Percentiles rank a stretch among this genome's conserved stretches.
phyloP scores from a whole-genome alignment of 2,113 vertebrate species.

The Melanocharis versteri region DNA sequence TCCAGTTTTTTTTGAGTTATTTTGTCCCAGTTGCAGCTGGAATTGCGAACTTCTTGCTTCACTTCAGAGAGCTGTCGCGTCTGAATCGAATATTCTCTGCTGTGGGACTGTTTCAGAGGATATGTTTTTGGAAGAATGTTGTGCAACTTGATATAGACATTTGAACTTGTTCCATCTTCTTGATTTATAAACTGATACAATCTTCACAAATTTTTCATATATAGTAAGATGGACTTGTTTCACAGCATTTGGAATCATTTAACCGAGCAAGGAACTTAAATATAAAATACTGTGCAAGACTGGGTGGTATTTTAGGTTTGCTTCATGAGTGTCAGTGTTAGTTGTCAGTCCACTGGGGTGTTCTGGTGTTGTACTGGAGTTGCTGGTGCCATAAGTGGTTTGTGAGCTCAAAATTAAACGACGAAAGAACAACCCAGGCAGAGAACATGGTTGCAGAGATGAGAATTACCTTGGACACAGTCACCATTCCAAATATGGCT shows the following conservation, averaged over 20 bases:
- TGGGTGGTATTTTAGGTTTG: neutral
- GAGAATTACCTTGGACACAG: neutral
- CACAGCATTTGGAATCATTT: slow-evolving; percentile 35
- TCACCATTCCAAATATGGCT: neutral
- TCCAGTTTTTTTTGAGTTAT: slow-evolving; percentile 1
- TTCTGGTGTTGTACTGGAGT: neutral
- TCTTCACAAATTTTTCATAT: neutral
- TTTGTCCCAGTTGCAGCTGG: slow-evolving; percentile 29
- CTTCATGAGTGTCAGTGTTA: neutral
- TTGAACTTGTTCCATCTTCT: slow-evolving; percentile 30
- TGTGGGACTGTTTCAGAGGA: neutral
- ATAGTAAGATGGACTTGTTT: neutral
- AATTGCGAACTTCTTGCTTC: slow-evolving; percentile 15
- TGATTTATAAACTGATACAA: slow-evolving; percentile 37
- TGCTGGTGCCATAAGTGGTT: neutral
- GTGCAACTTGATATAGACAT: neutral
- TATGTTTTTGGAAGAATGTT: neutral
- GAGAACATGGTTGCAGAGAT: neutral
- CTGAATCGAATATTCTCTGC: slow-evolving; percentile 43
- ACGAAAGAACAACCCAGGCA: neutral
- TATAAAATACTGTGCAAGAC: neutral
- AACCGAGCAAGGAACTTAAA: neutral
- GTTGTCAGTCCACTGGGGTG: neutral
- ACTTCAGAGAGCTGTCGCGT: neutral
- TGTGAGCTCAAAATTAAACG: neutral